Evolutionary conservation across 2,797 vertebrate genomes (phyloP).

Genomic region (Steatocranus sp.): DNA sequence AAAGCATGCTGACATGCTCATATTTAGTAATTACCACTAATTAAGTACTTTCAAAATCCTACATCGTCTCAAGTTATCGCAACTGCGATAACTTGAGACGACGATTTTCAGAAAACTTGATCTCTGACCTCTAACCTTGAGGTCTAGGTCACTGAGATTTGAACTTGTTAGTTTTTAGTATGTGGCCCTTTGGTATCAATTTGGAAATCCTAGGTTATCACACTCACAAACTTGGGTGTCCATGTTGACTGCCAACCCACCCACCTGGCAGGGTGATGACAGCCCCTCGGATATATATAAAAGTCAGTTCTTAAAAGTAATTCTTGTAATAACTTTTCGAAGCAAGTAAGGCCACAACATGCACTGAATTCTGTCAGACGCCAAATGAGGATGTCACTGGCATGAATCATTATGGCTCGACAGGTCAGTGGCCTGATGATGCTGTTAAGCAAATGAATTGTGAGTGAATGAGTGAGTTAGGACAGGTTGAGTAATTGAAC

Average conservation of each 20-base stretch:
- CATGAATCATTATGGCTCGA: constrained; percentile 17
- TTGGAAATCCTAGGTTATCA: neutral
- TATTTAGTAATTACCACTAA: neutral
- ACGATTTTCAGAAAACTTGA: neutral
- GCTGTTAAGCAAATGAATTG: constrained; percentile 6
- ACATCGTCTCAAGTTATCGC: neutral
- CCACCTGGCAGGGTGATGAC: neutral
- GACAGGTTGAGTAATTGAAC: constrained; percentile 15
- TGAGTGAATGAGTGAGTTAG: neutral
- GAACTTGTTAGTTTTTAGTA: neutral
- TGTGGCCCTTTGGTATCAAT: neutral
- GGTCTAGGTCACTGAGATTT: neutral
- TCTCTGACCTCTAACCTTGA: neutral
- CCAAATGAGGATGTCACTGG: constrained; percentile 11
- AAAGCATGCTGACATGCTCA: neutral
- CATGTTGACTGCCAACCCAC: neutral
- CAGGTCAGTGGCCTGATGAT: constrained; percentile 29
- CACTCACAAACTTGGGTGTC: neutral
- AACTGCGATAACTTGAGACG: neutral
- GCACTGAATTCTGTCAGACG: neutral
- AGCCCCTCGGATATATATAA: neutral
- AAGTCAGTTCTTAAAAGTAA: neutral
- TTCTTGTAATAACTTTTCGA: constrained; percentile 17
- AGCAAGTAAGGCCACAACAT: constrained; percentile 6
- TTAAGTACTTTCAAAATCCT: neutral